phyloP scores from a whole-genome alignment of 1,140 invertebrate species.

The Physella acuta region DNA sequence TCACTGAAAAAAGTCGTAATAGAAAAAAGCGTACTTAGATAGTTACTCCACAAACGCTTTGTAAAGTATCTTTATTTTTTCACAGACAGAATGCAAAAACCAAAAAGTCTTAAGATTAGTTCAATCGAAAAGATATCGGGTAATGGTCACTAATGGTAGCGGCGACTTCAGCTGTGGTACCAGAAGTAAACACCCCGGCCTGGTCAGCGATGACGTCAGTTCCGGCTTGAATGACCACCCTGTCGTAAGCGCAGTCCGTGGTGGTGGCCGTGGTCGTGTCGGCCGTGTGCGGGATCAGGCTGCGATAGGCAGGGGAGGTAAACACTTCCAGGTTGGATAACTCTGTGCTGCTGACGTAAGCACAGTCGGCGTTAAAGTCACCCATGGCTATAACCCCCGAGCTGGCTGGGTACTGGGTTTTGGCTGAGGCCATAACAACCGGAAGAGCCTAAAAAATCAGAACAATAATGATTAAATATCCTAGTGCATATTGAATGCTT shows the following conservation, averaged over 20 bases:
- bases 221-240: background rate
- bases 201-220: background rate
- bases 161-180: background rate
- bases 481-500: no score
- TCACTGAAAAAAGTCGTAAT: no score
- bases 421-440: background rate
- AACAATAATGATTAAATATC: no score
- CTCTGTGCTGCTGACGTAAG: background rate
- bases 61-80: no score
- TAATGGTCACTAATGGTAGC: slow-evolving; percentile 12
- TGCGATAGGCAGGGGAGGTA: background rate
- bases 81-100: no score
- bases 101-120: no score
- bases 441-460: background rate
- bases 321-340: background rate
- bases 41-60: no score
- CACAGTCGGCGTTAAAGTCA: slow-evolving; percentile 16
- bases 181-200: background rate
- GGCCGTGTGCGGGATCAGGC: slow-evolving; percentile 7
- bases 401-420: background rate
- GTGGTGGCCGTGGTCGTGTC: background rate
- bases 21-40: no score
- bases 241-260: slow-evolving; percentile 18
- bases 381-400: slow-evolving; percentile 3
- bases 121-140: slow-evolving; percentile 6